Evolutionary conservation across 2,113 vertebrate species (phyloP), one percentile per base, ranked within the genome.

Genomic region (Amphiprion percula): DNA sequence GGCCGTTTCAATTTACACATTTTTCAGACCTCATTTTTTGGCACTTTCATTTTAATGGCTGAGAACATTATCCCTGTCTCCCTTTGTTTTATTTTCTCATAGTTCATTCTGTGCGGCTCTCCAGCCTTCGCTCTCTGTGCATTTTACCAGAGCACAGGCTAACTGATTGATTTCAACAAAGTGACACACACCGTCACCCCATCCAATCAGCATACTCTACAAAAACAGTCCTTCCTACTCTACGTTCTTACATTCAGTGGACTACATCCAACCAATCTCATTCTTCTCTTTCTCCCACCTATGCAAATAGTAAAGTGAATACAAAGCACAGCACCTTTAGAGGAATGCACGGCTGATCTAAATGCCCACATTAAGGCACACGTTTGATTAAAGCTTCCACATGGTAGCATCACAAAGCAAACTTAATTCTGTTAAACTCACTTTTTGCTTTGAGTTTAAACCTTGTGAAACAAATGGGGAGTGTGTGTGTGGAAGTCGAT

Each of bases 1-100:
- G 16, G 77, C 70, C 37, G 87, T 84, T 82, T 93, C 91, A 85
- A 79, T 93, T 93, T 92, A 89, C 91, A 85, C 82, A 78, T 87
- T 89, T 87, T 84, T 86, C 63, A 66, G 70, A 73, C 66, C 60
- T 75, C 10, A 64, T 68, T 87, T 79, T 81, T 83, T 84, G 76
- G 75, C 68, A 60, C 70, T 84, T 88, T 79, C 30, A 79, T 85
- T 92, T 60, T 71, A 84, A 85, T 67, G 41, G 39, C 44, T 70
- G 67, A 79, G 74, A 80, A 83, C 62, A 71, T 84, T 68, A 81
- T 81, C 54, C 79, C 41, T 60, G 82, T 73, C 80, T 67, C 28
- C 52, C 58, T 89, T 82, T 87, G 84, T 85, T 86, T 88, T 77
- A 64, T 76, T 84, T 80, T 52, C 75, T 80, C 67, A 39, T 68